Evolutionary conservation across 2,113 vertebrate genomes (phyloP).

Genomic region (Microtus oregoni): DNA sequence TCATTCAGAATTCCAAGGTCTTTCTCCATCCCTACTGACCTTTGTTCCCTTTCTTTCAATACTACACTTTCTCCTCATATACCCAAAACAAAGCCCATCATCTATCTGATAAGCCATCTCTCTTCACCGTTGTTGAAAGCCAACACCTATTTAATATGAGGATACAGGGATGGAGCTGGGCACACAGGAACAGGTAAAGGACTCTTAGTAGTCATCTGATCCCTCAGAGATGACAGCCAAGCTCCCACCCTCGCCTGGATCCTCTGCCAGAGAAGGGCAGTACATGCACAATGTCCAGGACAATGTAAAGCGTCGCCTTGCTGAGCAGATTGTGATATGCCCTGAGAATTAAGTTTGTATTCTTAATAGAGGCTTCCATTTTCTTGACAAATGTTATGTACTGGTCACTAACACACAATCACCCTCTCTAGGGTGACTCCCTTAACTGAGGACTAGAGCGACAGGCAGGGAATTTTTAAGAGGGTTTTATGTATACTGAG

Average conservation of each 20-base stretch:
- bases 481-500: background rate
- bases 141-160: constrained; percentile 36
- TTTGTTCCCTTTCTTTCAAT: constrained; percentile 60
- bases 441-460: background rate
- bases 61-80: constrained; percentile 26
- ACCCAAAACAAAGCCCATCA: constrained; percentile 56
- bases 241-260: background rate
- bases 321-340: background rate
- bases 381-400: background rate
- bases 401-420: background rate
- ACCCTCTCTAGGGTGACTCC: background rate
- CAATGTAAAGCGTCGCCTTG: background rate
- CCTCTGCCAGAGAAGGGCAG: background rate
- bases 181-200: background rate
- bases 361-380: constrained; percentile 32
- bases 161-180: background rate
- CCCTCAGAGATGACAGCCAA: constrained; percentile 18
- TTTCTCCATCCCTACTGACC: constrained; percentile 4
- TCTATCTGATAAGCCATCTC: constrained; percentile 52
- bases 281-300: background rate
- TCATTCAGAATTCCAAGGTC: constrained; percentile 59
- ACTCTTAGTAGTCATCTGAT: background rate
- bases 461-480: constrained; percentile 38
- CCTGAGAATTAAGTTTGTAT: background rate
- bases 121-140: constrained; percentile 62